Percentiles rank a stretch among this genome's conserved stretches.
These are phyloP conservation scores for Piprites chloris DNA, from an alignment of 2,113 vertebrate species.

Conservation along the genomic window DNA sequence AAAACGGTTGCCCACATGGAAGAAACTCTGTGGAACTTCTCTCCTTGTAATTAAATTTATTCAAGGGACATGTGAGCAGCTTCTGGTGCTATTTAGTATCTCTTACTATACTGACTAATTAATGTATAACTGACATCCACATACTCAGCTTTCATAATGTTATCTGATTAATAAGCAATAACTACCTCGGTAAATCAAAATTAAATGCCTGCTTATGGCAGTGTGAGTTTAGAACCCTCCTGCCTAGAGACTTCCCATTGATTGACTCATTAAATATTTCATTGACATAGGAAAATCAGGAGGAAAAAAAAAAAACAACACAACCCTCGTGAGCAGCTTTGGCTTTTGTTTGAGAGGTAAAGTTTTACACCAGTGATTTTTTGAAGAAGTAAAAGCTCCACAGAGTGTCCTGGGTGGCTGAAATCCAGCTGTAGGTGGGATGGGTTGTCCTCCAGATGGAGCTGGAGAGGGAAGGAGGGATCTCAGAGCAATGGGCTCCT, in stretches of 20 bases:
- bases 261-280: conserved; percentile 50
- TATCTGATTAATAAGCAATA: conserved; percentile 58
- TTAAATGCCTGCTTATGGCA: conserved; percentile 50
- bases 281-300: not conserved
- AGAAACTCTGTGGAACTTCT: conserved; percentile 1
- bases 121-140: conserved; percentile 41
- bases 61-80: conserved; percentile 8
- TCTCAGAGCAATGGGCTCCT: not conserved
- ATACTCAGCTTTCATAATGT: conserved; percentile 32
- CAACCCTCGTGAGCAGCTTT: not conserved
- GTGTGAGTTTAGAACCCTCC: conserved; percentile 37
- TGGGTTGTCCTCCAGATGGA: not conserved
- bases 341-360: not conserved
- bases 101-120: conserved; percentile 58
- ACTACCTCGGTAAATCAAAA: conserved; percentile 66
- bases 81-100: conserved; percentile 33
- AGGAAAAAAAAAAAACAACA: not conserved
- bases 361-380: not conserved
- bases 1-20: not conserved
- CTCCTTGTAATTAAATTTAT: conserved; percentile 11
- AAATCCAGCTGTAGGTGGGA: not conserved
- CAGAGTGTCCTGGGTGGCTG: not conserved
- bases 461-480: not conserved
- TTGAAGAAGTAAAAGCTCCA: not conserved
- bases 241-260: conserved; percentile 42